Conservation (phyloP, 2,888 invertebrate genomes). For the Caenorhabditis panamensis region DNA sequence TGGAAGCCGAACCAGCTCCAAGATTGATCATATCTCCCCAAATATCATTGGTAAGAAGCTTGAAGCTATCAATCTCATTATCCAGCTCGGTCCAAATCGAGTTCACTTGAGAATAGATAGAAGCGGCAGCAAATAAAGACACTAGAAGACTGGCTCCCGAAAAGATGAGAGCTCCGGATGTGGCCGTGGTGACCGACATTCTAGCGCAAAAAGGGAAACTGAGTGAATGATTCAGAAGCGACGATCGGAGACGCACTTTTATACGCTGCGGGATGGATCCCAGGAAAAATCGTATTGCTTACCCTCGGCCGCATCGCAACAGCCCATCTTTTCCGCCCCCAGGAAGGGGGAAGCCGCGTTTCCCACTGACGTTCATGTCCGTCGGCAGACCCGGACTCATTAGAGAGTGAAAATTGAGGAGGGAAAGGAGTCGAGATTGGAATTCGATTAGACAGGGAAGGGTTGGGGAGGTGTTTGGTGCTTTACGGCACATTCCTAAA, state of each 20-base stretch:
- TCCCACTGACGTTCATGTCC: neutral
- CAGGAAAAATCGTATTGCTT: conserved; percentile 61
- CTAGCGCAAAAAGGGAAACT: neutral
- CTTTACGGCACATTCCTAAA: conserved; percentile 3
- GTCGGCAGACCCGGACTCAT: conserved; percentile 20
- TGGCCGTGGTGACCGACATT: conserved; percentile 77
- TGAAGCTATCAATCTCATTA: conserved; percentile 78
- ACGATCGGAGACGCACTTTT: conserved; percentile 39
- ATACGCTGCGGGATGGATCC: conserved; percentile 28
- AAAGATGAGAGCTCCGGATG: conserved; percentile 77
- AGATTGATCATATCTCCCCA: conserved; percentile 79
- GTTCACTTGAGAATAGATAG: conserved; percentile 76
- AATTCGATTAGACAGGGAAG: conserved; percentile 13
- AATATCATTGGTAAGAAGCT: conserved; percentile 75
- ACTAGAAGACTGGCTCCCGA: conserved; percentile 76
- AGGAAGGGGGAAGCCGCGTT: neutral
- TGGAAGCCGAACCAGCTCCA: conserved; percentile 79
- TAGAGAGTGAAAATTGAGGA: conserved; percentile 15
- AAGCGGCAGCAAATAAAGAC: conserved; percentile 73
- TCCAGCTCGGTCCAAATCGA: conserved; percentile 79
- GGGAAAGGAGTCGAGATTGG: conserved; percentile 7
- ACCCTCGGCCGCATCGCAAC: conserved; percentile 51
- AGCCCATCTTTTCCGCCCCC: conserved; percentile 18
- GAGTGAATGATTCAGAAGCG: conserved; percentile 42
- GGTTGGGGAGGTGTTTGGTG: conserved; percentile 9